Evolutionary conservation across 2,113 vertebrate genomes (phyloP), one percentile per base, ranked within the genome.

Genomic region (Ascaphus truei): DNA sequence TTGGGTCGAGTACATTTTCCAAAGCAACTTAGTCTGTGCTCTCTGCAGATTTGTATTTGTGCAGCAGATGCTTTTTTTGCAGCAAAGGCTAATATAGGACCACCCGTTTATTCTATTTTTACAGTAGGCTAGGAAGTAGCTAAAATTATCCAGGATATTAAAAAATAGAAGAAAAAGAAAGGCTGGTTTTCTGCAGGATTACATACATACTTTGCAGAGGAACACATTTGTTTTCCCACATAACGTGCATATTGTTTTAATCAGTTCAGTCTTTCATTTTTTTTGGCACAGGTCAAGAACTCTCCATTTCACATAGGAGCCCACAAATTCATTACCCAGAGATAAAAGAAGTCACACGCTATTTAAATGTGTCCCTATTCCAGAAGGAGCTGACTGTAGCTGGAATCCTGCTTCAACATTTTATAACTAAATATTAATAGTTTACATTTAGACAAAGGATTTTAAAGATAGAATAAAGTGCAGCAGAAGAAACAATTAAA

Each of bases 61-160:
- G 9, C 12, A 56, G 50, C 63, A 43, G 63, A 66, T 55, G 62
- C 47, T 16, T 16, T 22, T 20, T 45, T 5, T 16, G n/a, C n/a
- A n/a, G n/a, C n/a, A n/a, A n/a, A 5, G 22, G 5, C 63, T 22
- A n/a, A 27, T 3, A 11, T 5, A 11, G 23, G 65, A 58, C 65
- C 65, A 68, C 53, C 53, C 65, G 58, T 68, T 68, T 27, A 18
- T 34, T 48, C 65, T 48, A 57, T 68, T 68, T 58, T 68, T 68
- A 68, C 51, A 48, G 27, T 33, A 58, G 53, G 53, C 48, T 48
- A 16, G 65, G 53, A 58, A 68, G 65, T 58, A 58, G 65, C 52
- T 58, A 57, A 57, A 57, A 58, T 68, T 58, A 68, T 39, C 53
- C 52, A 57, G 52, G 52, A 68, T 58, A 68, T 58, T 68, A 58